These are phyloP conservation scores for Lophotis ruficrista DNA, from an alignment of 2,113 vertebrate genomes.

Conservation along the genomic window DNA sequence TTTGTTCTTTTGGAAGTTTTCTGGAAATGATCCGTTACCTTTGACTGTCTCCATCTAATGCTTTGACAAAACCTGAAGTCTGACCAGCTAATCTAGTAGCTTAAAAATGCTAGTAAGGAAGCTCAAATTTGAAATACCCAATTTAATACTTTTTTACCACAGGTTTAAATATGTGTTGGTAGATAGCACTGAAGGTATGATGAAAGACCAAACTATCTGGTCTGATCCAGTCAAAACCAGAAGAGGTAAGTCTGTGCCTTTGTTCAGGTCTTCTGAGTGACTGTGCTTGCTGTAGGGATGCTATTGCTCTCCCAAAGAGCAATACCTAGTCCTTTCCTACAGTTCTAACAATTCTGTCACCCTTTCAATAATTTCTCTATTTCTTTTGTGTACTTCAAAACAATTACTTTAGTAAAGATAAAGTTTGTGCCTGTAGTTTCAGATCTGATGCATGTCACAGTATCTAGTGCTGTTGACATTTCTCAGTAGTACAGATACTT, in stretches of 20 bases:
- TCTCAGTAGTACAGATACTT: background rate
- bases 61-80: background rate
- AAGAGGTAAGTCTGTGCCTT: slow-evolving; percentile 48
- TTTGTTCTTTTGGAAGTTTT: background rate
- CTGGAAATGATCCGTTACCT: background rate
- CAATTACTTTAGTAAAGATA: background rate
- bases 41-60: background rate
- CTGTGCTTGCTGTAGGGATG: background rate
- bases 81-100: background rate
- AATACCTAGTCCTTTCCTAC: background rate
- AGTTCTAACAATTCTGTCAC: background rate
- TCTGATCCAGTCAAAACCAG: slow-evolving; percentile 69
- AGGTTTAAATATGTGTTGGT: slow-evolving; percentile 75
- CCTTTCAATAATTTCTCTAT: background rate
- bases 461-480: background rate
- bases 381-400: background rate
- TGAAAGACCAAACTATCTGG: slow-evolving; percentile 68
- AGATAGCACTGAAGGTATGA: background rate
- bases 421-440: background rate
- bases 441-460: background rate
- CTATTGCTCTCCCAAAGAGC: background rate
- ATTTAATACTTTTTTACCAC: background rate
- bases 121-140: background rate
- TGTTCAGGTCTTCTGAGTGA: background rate
- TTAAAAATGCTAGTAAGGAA: background rate